A percentile compares a stretch with the other conserved stretches of the same genome.
Evolutionary conservation across 2,888 invertebrate genomes (phyloP).

Genomic region (Brachynemurus nebulosus): DNA sequence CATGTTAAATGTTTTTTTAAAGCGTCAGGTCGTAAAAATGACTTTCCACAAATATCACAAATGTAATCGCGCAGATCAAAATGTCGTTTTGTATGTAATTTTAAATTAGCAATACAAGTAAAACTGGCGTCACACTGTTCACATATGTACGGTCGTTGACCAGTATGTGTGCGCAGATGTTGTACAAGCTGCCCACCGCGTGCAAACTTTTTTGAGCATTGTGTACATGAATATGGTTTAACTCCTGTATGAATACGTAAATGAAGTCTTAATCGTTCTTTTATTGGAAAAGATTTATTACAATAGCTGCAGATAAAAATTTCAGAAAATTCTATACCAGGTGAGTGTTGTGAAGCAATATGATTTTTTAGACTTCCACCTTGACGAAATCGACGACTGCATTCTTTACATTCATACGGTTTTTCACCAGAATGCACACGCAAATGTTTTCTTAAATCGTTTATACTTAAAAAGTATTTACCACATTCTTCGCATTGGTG

Average conservation of each 20-base stretch:
- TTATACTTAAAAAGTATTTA: constrained; percentile 47
- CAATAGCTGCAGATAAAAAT: constrained; percentile 60
- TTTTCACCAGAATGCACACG: constrained; percentile 49
- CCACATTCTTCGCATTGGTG: constrained; percentile 47
- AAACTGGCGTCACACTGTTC: constrained; percentile 56
- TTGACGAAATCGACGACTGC: constrained; percentile 48
- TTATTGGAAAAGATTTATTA: constrained; percentile 58
- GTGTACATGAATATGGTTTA: constrained; percentile 48
- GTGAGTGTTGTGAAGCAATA: constrained; percentile 39
- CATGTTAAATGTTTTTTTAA: constrained; percentile 63
- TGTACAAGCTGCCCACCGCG: constrained; percentile 61
- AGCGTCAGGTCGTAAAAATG: constrained; percentile 59
- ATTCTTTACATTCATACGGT: constrained; percentile 46
- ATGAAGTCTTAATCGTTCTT: constrained; percentile 61
- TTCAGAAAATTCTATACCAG: constrained; percentile 27
- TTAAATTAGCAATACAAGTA: constrained; percentile 47
- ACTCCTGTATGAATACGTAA: constrained; percentile 58
- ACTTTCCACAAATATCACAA: constrained; percentile 68
- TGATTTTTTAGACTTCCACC: constrained; percentile 51
- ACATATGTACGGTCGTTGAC: constrained; percentile 57
- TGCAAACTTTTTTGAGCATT: constrained; percentile 51
- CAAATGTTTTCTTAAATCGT: constrained; percentile 52
- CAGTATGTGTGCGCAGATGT: constrained; percentile 61
- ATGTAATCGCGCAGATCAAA: constrained; percentile 59
- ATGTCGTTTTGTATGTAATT: constrained; percentile 53